Base-by-base conservation (phyloP, 2,888 invertebrate genomes). In the Pasiphila rectangulata region DNA sequence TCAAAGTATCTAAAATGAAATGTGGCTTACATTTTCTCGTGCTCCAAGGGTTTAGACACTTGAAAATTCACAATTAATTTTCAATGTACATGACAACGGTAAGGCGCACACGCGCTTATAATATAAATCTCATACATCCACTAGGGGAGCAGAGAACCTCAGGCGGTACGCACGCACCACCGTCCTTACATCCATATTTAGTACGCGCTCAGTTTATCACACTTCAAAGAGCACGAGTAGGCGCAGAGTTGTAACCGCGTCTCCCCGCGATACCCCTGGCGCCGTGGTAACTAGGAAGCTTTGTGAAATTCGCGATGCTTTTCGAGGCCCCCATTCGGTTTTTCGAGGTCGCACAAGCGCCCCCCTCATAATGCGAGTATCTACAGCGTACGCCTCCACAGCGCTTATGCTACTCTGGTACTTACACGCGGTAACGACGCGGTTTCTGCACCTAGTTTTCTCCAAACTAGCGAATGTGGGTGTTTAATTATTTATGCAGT, bases 251-350 rank as follows among this genome's bases (percentile, higher is more conserved):
- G 74, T 71, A 79, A 81, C 83, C 79, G 71, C 81, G 69, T 72
- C 78, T 76, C 79, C 80, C 79, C 60, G 23, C 40, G 44, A 67
- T 59, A 64, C 62, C 63, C 63, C 62, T 62, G 69, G 68, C 68
- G 61, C 67, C 64, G 66, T 72, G 64, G 78, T 79, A 81, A 79
- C 82, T 78, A 77, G 79, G 81, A 83, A 79, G 84, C 85, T 85
- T 82, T 83, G 85, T 80, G 83, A 81, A 83, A 79, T 83, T 83
- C 79, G 79, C 82, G 76, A 77, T 78, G 81, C 80, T 79, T 78
- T 78, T 76, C 75, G 79, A 75, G 75, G 74, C 76, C 82, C 81
- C 79, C 74, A 75, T 81, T 81, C 70, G 81, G 83, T 81, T 85
- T 85, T 84, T 85, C 81, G 85, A 83, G 83, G 83, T 80, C 83